Conservation (phyloP, 2,797 vertebrate species). For the Crocidura indochinensis region DNA sequence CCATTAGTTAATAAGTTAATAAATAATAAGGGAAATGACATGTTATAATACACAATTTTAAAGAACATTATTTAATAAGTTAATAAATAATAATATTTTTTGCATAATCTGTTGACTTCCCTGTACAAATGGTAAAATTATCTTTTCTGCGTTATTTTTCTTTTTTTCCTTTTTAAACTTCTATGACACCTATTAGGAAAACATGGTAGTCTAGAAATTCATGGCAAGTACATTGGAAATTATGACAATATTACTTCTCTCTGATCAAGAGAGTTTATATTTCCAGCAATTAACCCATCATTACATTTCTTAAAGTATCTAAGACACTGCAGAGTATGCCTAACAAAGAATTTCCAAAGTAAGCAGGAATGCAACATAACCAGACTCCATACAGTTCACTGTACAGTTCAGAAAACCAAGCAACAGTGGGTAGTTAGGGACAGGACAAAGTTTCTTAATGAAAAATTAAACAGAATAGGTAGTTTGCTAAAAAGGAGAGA, state of each 20-base stretch:
- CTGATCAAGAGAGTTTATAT: not conserved
- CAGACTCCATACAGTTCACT: not conserved
- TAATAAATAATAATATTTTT: not conserved
- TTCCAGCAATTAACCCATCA: constrained; percentile 28
- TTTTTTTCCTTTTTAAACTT: constrained; percentile 20
- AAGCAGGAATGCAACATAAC: constrained; percentile 24
- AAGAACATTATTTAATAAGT: not conserved
- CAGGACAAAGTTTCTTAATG: not conserved
- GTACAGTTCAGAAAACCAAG: not conserved
- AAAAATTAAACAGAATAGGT: not conserved
- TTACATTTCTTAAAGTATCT: not conserved
- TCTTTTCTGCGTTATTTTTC: not conserved
- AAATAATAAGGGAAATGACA: constrained; percentile 18
- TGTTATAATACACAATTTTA: constrained; percentile 53
- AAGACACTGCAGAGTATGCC: not conserved
- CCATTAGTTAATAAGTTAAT: constrained; percentile 9
- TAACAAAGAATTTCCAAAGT: not conserved
- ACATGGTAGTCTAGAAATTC: not conserved
- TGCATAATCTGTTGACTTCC: constrained; percentile 45
- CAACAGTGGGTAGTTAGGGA: not conserved
- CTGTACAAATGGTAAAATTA: not conserved
- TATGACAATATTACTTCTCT: not conserved
- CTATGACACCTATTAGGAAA: constrained; percentile 35
- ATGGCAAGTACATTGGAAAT: not conserved
- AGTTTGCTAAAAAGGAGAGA: not conserved